A percentile compares a stretch with the other conserved stretches of the same genome.
Conservation (phyloP, 2,113 vertebrate species). For the Hystrix cristata region DNA sequence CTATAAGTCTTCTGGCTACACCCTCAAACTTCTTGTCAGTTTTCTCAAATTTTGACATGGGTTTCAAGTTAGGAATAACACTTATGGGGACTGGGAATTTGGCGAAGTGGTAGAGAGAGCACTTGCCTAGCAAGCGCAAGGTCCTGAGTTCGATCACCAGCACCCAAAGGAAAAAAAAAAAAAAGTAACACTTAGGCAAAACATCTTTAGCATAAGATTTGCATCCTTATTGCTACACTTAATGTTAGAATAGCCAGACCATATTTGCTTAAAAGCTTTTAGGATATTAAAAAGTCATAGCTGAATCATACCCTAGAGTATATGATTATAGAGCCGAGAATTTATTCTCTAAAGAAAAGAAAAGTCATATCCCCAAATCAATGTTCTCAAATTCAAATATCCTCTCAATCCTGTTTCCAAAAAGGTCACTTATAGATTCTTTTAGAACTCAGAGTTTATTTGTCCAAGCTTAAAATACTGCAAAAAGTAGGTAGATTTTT, state of each 20-base stretch:
- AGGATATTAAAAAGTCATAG: constrained; percentile 43
- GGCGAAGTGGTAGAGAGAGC: too few relatives aligned
- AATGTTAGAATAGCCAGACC: constrained; percentile 48
- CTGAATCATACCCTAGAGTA: constrained; percentile 45
- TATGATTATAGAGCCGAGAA: constrained; percentile 49
- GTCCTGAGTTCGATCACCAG: too few relatives aligned
- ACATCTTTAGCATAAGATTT: constrained; percentile 25
- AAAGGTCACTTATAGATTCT: constrained; percentile 38
- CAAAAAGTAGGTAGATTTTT: constrained; percentile 58
- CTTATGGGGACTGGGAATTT: not conserved
- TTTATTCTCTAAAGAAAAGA: constrained; percentile 63
- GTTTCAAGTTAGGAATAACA: constrained; percentile 56
- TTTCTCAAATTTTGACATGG: constrained; percentile 46
- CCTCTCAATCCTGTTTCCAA: constrained; percentile 49
- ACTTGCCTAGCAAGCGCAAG: too few relatives aligned
- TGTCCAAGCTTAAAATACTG: not conserved
- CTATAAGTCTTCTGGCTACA: not conserved
- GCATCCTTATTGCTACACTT: constrained; percentile 27
- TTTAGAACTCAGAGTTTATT: constrained; percentile 52
- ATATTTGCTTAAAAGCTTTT: constrained; percentile 59
- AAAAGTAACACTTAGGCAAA: constrained; percentile 9
- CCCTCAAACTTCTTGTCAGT: not conserved
- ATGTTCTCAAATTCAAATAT: constrained; percentile 50
- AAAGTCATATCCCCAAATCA: constrained; percentile 48
- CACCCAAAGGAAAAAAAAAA: too few relatives aligned